Base-by-base conservation (phyloP, 1,140 invertebrate genomes). In the Pinna nobilis region DNA sequence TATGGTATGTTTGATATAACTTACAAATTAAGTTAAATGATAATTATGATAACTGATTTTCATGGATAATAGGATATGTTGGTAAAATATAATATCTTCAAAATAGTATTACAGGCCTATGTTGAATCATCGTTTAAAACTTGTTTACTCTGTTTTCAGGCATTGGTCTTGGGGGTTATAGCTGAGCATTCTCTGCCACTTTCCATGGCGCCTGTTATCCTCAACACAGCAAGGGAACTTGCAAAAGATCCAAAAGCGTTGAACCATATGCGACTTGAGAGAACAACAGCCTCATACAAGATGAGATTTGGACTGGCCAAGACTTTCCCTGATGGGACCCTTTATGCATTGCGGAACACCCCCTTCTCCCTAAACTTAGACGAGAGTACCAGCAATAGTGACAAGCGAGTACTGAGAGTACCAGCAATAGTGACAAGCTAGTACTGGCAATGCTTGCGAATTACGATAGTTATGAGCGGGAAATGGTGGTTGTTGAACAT, bases 361-460 rank as follows among this genome's bases (percentile, higher is more conserved):
- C 25, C 33, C 9, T 81, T 80, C 57, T 79, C 77, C 1, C 39
- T 82, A 9, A 82, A 82, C 33, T 71, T 81, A 51, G 81, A 82
- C 74, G 77, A 82, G 64, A 30, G 41, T 13, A 82, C 74, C n/a
- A 77, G 71, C 50, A 66, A 44, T 13, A 74, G 37, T 32, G n/a
- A 63, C n/a, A 18, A 74, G 13, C 69, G 50, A n/a, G 59, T 79
- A 6, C 32, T 82, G 15, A 53, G 74, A 18, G 39, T 82, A 82
- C 74, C n/a, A 77, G 71, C 50, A 66, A 44, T 13, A 74, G 37
- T 32, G n/a, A 63, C n/a, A 18, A 74, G 13, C 69, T 41, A n/a
- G 59, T 79, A 6, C 32, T 82, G 15, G 51, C 77, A 18, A 41
- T 82, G 5, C 47, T 82, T 0, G 79, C 77, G 1, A 75, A 60